Percentiles rank a stretch among this genome's conserved stretches.
phyloP scores from a whole-genome alignment of 2,797 vertebrate species.

The Buphagus erythrorhynchus region DNA sequence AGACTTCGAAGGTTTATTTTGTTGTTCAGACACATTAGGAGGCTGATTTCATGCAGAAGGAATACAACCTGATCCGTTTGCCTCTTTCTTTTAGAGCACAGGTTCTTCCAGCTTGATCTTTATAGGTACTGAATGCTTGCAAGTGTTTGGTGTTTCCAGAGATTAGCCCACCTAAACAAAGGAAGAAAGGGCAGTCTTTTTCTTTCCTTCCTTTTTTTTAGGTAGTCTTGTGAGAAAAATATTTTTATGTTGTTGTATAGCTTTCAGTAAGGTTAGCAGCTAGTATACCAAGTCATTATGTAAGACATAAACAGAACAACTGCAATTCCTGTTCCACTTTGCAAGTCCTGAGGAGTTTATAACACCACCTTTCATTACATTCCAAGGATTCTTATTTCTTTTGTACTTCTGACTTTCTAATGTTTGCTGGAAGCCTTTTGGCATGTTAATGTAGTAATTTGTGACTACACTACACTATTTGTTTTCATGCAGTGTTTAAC shows the following conservation, averaged over 20 bases:
- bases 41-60: neutral
- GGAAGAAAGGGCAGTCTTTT: neutral
- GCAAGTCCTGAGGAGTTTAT: neutral
- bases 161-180: neutral
- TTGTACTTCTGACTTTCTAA: neutral
- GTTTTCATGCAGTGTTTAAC: neutral
- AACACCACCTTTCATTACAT: neutral
- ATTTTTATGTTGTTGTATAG: neutral
- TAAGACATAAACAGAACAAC: neutral
- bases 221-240: neutral
- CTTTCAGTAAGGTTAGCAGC: neutral
- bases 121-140: neutral
- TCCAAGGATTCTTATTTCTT: neutral
- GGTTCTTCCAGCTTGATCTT: neutral
- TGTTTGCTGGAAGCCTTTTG: conserved; percentile 32
- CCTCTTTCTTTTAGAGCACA: neutral
- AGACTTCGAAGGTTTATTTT: neutral
- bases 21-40: neutral
- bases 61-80: neutral
- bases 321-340: neutral
- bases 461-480: neutral
- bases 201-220: fast-evolving
- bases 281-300: neutral
- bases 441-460: conserved; percentile 6
- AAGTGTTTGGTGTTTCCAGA: neutral